Base-by-base conservation (phyloP, 64 coral and sea anemone species). In the Stylophora pistillata region DNA sequence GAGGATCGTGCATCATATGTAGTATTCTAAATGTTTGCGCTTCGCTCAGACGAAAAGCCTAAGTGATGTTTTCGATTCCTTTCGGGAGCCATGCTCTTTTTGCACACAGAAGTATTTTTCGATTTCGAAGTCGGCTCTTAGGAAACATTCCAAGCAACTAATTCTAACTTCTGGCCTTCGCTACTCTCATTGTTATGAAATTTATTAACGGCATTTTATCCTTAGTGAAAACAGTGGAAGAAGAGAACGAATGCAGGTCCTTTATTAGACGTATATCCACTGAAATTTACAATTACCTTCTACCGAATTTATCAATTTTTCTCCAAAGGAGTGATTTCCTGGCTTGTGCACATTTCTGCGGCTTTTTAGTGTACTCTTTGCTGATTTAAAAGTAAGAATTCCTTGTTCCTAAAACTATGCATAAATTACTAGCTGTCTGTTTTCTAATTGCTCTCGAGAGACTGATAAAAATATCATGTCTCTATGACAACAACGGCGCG, bases 151-250 rank as follows among this genome's bases (percentile, higher is more conserved):
- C 47, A 52, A 55, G 20, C 74, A 55, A 23, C 47, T n/a, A 77
- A 55, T 77, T 77, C 52, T 20, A 20, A 77, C 74, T 77, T 77
- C 74, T 52, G 74, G 74, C 23, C 74, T 20, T 17, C 17, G 17
- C 5, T 76, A 9, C 52, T 76, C 15, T 76, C 13, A 54, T 76
- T 76, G 73, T 76, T 18, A 53, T 3, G 6, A 20, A 12, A 55
- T 77, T 77, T 77, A 77, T 77, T 77, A 77, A 77, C 55, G 21
- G 21, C 47, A 47, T 16, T 34, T 34, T 30, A 74, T 74, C 72
- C 33, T 65, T 7, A 65, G 25, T 5, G 25, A 65, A 25, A 65
- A 2, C 25, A 65, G 9, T 9, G 18, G 2, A 23, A 23, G 10
- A 65, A 21, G 25, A 65, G 15, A 23, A 23, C 62, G 25, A 65